Conservation (phyloP, 2,888 invertebrate species). For the Nycteola revayana region DNA sequence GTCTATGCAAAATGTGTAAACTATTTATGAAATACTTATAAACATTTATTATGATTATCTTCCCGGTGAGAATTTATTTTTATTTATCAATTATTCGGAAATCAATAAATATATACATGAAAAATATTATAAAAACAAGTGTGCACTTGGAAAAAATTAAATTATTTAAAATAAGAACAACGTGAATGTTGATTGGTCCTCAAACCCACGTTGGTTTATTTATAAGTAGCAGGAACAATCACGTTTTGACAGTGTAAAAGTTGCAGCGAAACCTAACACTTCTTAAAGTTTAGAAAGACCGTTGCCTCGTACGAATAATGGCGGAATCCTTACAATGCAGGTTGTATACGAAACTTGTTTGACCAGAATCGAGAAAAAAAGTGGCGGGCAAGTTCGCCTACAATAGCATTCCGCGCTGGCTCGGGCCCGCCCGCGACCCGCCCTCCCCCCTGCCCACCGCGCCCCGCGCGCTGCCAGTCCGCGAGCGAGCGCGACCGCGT, state of each 20-base stretch:
- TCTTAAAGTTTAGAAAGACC: conserved; percentile 64
- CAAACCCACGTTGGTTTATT: no score
- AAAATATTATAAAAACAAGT: no score
- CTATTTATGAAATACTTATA: no score
- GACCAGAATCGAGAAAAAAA: conserved; percentile 79
- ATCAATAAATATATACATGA: no score
- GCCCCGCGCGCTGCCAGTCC: conserved; percentile 53
- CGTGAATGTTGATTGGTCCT: no score
- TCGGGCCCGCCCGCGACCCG: conserved; percentile 62
- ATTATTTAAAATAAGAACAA: no score
- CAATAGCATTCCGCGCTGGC: conserved; percentile 74
- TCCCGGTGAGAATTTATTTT: no score
- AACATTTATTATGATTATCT: no score
- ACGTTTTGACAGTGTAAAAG: conserved; percentile 12
- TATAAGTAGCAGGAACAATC: no score
- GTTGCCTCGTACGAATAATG: conserved; percentile 72
- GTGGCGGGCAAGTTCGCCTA: conserved; percentile 81
- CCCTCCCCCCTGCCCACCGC: conserved; percentile 46
- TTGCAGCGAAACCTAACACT: conserved; percentile 48
- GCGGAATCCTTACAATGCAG: conserved; percentile 81
- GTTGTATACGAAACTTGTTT: conserved; percentile 81
- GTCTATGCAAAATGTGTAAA: no score
- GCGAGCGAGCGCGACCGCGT: conserved; percentile 66
- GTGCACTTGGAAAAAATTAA: no score
- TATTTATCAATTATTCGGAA: no score